Base-by-base conservation (phyloP, 2,888 invertebrate species). In the Heterodera filipjevi region DNA sequence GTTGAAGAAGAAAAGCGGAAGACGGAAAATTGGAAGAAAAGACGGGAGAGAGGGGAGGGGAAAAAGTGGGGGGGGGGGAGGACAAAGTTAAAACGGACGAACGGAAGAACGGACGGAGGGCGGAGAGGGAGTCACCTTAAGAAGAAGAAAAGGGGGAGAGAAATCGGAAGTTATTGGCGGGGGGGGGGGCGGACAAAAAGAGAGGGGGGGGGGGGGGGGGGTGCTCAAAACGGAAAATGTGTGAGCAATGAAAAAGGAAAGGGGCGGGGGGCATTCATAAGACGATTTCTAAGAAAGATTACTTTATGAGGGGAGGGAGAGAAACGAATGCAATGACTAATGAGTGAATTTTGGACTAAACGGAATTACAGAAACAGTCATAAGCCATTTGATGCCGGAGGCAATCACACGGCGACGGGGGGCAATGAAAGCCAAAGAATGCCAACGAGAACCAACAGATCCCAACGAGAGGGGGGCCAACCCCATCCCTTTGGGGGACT, bases 21-120 rank as follows among this genome's bases (percentile, higher is more conserved):
- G 14, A 71, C 12, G 46, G 33, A 72, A 19, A 59, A 73, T 73
- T 73, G 73, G 33, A 32, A 35, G 22, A 71, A 22, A 72, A 33
- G 19, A 33, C 8, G 71, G 30, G 71, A 16, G 19, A n/a, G 30
- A 27, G 30, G 27, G 71, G n/a, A 32, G 71, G 10, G 70, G 19
- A 22, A n/a, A 22, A 22, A 22, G 1, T 0, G 70, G 70, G 44
- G 22, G n/a, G 32, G 71, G 71, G 35, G 16, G 30, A 71, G 32
- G 71, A 71, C 32, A 30, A 16, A 14, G 27, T 33, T 71, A 8
- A 49, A 49, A 16, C 12, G 71, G 30, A 33, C 32, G 44, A 16
- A 71, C 30, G 71, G 46, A 71, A 22, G 46, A n/a, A 71, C 53
- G 53, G 53, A 22, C 49, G 49, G 49, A 39, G 39, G 39, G 16